phyloP scores from a whole-genome alignment of 2,797 vertebrate genomes.

The Neomorphus geoffroyi region DNA sequence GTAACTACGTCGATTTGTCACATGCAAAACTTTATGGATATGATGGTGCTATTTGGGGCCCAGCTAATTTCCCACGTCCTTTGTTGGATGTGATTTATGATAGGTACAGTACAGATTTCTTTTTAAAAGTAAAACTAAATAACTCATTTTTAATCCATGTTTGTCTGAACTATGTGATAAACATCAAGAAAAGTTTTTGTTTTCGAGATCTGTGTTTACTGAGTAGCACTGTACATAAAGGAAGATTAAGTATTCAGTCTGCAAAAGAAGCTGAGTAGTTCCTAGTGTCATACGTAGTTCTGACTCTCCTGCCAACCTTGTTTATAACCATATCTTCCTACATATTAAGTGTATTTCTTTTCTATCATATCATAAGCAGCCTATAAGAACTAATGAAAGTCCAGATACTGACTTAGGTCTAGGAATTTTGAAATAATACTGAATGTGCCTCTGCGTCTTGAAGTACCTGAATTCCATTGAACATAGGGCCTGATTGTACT shows the following conservation, averaged over 20 bases:
- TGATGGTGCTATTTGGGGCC: constrained; percentile 83
- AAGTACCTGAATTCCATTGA: background rate
- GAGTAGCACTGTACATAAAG: background rate
- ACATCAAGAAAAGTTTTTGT: background rate
- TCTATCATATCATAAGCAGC: background rate
- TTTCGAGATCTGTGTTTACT: background rate
- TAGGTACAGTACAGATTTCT: constrained; percentile 73
- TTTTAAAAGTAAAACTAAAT: background rate
- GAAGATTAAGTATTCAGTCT: background rate
- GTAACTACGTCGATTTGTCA: constrained; percentile 86
- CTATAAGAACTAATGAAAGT: background rate
- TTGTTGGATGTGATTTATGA: constrained; percentile 82
- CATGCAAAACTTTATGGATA: constrained; percentile 83
- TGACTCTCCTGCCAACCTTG: background rate
- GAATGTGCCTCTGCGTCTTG: background rate
- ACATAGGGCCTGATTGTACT: background rate
- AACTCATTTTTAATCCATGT: background rate
- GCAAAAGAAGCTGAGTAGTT: background rate
- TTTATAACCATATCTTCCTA: background rate
- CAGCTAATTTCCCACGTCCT: constrained; percentile 76
- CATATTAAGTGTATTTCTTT: background rate
- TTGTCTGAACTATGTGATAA: background rate
- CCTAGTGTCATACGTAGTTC: background rate
- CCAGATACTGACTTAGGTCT: background rate
- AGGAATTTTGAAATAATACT: background rate